phyloP scores from a whole-genome alignment of 2,113 vertebrate genomes.

The Scomber scombrus region DNA sequence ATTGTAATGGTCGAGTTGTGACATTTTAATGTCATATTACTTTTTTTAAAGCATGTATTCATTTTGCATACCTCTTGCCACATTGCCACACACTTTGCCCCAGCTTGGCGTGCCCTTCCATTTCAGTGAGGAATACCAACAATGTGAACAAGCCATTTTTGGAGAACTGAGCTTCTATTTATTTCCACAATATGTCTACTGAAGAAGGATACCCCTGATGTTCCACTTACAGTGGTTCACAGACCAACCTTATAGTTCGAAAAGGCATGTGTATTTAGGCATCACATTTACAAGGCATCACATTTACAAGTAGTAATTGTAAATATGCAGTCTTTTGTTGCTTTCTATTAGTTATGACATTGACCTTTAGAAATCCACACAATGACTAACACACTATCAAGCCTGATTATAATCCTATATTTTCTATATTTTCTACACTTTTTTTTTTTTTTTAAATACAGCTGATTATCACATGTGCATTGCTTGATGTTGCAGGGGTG shows the following conservation, averaged over 20 bases:
- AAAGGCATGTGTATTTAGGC: not conserved
- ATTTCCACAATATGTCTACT: constrained; percentile 2
- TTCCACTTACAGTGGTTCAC: not conserved
- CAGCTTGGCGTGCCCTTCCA: constrained; percentile 1
- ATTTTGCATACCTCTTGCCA: not conserved
- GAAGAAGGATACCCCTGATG: constrained; percentile 3
- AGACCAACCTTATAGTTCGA: constrained; percentile 1
- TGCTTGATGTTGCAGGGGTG: constrained; percentile 74
- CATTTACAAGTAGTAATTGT: not conserved
- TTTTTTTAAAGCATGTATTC: not conserved
- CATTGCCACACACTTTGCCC: constrained; percentile 27
- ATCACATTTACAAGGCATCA: not conserved
- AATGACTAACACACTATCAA: not conserved
- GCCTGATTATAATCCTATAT: not conserved
- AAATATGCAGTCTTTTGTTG: too few species aligned
- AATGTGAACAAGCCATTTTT: constrained; percentile 49
- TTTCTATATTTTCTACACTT: too few species aligned
- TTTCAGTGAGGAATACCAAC: constrained; percentile 51
- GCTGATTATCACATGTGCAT: not conserved
- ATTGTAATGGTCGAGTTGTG: not conserved
- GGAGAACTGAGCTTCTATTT: constrained; percentile 35
- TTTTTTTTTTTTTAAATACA: not conserved
- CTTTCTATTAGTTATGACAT: not conserved
- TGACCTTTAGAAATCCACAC: not conserved
- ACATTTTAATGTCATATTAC: constrained; percentile 3